Conservation (phyloP, 2,113 vertebrate species). For the Neofelis nebulosa region DNA sequence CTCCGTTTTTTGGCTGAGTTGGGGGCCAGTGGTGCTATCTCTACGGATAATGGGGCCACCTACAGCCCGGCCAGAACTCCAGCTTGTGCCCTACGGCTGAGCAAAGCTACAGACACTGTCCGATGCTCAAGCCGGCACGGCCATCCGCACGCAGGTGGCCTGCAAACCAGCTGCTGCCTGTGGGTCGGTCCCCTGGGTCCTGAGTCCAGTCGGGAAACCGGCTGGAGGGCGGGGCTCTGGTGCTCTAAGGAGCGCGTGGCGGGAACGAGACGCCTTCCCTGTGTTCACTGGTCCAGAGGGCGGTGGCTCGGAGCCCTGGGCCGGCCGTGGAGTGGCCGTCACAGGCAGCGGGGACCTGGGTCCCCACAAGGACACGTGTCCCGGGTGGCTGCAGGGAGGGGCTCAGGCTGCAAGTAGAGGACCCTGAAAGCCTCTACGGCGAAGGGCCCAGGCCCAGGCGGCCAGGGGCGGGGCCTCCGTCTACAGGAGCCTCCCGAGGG, state of each 20-base stretch:
- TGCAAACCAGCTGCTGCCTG: neutral
- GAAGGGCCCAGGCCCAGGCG: neutral
- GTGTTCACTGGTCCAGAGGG: neutral
- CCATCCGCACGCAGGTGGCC: no score
- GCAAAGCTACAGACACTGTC: no score
- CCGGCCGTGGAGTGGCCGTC: no score
- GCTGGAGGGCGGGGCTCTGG: no score
- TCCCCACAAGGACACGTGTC: neutral
- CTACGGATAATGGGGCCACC: rapidly evolving
- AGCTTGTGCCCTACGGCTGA: rapidly evolving
- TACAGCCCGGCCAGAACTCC: no score
- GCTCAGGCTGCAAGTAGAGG: rapidly evolving
- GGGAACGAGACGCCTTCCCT: neutral
- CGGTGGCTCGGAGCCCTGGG: neutral
- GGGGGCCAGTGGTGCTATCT: rapidly evolving
- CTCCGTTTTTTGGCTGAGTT: rapidly evolving
- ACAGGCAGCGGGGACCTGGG: neutral
- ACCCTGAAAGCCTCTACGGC: no score
- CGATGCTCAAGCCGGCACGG: no score
- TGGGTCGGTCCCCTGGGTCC: neutral
- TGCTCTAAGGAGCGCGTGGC: rapidly evolving
- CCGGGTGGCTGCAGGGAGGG: neutral
- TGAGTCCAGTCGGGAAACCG: neutral
- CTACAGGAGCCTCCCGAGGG: neutral
- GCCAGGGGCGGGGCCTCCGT: neutral